Conservation (phyloP, 2,113 vertebrate genomes). For the Zapus hudsonius region DNA sequence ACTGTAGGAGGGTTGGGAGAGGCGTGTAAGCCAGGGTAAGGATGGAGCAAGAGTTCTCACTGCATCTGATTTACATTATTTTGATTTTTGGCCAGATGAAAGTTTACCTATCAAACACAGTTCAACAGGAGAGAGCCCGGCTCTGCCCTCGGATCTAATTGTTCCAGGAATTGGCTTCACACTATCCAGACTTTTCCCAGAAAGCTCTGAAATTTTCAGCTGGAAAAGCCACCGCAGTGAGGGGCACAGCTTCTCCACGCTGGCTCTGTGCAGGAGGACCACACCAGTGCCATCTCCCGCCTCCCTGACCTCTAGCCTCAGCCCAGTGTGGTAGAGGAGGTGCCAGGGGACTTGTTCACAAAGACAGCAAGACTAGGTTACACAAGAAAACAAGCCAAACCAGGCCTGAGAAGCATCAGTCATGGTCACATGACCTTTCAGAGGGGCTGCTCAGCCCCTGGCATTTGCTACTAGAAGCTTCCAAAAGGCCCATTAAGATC, state of each 20-base stretch:
- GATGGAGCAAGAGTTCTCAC: neutral
- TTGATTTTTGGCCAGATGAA: neutral
- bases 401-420: fast-evolving
- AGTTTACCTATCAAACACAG: neutral
- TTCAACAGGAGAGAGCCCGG: neutral
- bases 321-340: neutral
- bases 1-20: too few species aligned
- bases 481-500: neutral
- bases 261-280: neutral
- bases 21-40: neutral
- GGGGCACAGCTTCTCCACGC: neutral
- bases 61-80: neutral
- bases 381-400: neutral
- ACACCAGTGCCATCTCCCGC: neutral
- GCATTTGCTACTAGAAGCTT: neutral
- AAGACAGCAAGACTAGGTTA: neutral
- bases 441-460: neutral
- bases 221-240: fast-evolving
- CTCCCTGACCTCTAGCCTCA: neutral
- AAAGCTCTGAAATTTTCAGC: neutral
- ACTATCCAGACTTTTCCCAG: neutral
- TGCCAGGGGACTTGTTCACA: neutral
- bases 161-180: neutral
- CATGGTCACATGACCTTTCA: neutral
- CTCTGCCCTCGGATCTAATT: neutral